phyloP scores from a whole-genome alignment of 2,888 invertebrate species.

The Nomada fabriciana region DNA sequence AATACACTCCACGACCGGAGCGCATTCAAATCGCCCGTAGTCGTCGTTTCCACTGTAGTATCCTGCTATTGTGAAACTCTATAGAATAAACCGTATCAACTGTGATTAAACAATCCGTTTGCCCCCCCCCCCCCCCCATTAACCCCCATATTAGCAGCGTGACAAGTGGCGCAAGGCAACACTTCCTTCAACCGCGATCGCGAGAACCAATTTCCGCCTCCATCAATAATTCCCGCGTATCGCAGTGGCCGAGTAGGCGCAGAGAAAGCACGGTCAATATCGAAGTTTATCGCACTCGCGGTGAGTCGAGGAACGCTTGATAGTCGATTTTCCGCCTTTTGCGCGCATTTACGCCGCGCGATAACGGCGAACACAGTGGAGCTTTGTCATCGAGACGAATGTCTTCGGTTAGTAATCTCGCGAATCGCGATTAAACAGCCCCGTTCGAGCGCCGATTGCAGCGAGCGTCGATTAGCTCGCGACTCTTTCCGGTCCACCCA shows the following conservation, averaged over 20 bases:
- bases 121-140: not conserved
- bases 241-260: too few relatives aligned
- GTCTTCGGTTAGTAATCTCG: slow-evolving; percentile 32
- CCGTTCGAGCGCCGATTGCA: slow-evolving; percentile 12
- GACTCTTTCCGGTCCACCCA: too few relatives aligned
- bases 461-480: not conserved
- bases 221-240: too few relatives aligned
- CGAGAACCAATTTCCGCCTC: too few relatives aligned
- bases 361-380: slow-evolving; percentile 11
- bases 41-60: slow-evolving; percentile 3
- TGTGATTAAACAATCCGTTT: not conserved
- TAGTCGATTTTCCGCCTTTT: slow-evolving; percentile 18
- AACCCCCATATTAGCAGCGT: too few relatives aligned
- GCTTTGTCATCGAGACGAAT: slow-evolving; percentile 26
- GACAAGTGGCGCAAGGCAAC: not conserved
- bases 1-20: slow-evolving; percentile 7
- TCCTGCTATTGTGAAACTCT: slow-evolving; percentile 15
- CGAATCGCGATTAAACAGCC: slow-evolving; percentile 29
- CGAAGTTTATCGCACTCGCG: not conserved
- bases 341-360: slow-evolving; percentile 7
- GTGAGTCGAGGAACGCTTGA: not conserved
- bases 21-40: not conserved
- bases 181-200: not conserved
- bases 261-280: slow-evolving; percentile 18
- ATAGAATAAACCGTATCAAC: slow-evolving; percentile 23